Base-by-base conservation (phyloP, 2,797 vertebrate genomes). In the Buphagus erythrorhynchus region DNA sequence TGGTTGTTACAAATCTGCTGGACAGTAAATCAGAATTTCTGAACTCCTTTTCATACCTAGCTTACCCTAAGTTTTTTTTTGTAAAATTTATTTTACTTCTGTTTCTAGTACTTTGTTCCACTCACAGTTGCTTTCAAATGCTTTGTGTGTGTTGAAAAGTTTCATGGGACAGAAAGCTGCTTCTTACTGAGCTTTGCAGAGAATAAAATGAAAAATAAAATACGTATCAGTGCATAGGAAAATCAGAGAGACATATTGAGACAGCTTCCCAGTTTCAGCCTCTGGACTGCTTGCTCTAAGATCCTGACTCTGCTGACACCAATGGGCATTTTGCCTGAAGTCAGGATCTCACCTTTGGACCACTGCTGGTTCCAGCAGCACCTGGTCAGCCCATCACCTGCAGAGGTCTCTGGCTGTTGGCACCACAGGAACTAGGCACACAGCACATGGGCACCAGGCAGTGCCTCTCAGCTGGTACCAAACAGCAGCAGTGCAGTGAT, bases 321-420 rank as follows among this genome's bases (percentile, higher is more conserved):
- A 85, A 13, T 4, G 6, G 54, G 67, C 62, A 38, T 79, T 87
- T 62, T 76, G 45, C 51, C 57, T 2, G 1, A 18, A 82, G 51
- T 58, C 51, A 58, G 16, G 38, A 69, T 75, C 51, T 82, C 67
- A 75, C 63, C 75, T 93, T 73, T 51, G 78, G 78, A 85, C 31
- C 16, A 48, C 24, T 10, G 4, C 35, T 82, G 28, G 36, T 29
- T 78, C 59, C 55, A 86, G 73, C 49, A 93, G 38, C 15, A 24
- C 31, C n/a, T 16, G 51, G 46, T 29, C 11, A 65, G 79, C n/a
- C 17, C 24, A 26, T 3, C 2, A 6, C 46, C 42, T 46, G 40
- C 65, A 78, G 49, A 1, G 5, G 43, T 29, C 29, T 42, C 26
- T 42, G 61, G 26, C 48, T 74, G 16, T 2, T 79, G 71, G 61